Conservation (phyloP, 1,140 invertebrate genomes). For the Pentalonia nigronervosa region DNA sequence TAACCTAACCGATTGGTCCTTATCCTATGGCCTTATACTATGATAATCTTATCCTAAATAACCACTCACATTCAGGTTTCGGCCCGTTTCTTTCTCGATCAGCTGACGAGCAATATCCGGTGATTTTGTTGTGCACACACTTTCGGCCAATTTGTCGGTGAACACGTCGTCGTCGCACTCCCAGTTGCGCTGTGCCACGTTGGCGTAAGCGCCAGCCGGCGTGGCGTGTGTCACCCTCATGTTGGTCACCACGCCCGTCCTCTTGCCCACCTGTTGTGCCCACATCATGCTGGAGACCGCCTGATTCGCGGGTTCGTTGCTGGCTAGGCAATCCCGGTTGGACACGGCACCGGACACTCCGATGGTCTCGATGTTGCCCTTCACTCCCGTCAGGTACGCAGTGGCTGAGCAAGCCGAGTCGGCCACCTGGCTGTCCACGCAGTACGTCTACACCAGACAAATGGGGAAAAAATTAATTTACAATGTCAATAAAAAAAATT, state of each 20-base stretch:
- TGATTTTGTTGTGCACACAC: slow-evolving; percentile 61
- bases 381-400: slow-evolving; percentile 83
- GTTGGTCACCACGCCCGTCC: slow-evolving; percentile 74
- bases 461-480: background rate
- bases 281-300: slow-evolving; percentile 75
- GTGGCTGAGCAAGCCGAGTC: slow-evolving; percentile 86
- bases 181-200: slow-evolving; percentile 78
- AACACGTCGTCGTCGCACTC: slow-evolving; percentile 73
- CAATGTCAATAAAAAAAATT: background rate
- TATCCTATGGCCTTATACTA: no score
- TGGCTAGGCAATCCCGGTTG: slow-evolving; percentile 68
- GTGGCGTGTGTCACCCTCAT: slow-evolving; percentile 87
- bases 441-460: slow-evolving; percentile 76
- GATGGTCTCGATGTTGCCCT: slow-evolving; percentile 76
- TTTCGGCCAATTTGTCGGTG: slow-evolving; percentile 64
- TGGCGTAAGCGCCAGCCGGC: slow-evolving; percentile 84
- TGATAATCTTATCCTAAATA: background rate
- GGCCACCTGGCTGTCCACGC: slow-evolving; percentile 80
- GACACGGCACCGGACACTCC: slow-evolving; percentile 76
- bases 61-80: slow-evolving; percentile 69
- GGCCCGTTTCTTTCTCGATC: slow-evolving; percentile 69
- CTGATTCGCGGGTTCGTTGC: slow-evolving; percentile 69
- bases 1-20: background rate
- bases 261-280: slow-evolving; percentile 76
- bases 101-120: slow-evolving; percentile 71